These are phyloP conservation scores for Coryphaenoides rupestris DNA, from an alignment of 2,113 vertebrate genomes.

Conservation along the genomic window DNA sequence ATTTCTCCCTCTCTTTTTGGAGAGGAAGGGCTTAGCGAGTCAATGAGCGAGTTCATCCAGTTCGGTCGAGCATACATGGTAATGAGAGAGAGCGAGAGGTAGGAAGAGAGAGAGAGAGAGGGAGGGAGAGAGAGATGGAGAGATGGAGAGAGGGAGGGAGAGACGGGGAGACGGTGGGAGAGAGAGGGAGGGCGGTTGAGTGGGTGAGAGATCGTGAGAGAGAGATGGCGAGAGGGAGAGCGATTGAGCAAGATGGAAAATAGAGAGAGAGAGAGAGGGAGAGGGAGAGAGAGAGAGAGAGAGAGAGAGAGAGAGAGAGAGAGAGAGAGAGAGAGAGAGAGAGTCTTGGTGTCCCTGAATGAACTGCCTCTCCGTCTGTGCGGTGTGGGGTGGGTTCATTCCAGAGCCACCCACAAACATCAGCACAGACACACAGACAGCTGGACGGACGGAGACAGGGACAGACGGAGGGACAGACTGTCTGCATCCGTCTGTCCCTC, in stretches of 20 bases:
- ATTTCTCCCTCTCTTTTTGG: no score
- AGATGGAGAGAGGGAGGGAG: background rate
- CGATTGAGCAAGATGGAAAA: background rate
- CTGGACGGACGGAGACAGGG: background rate
- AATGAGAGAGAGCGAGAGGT: background rate
- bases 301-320: background rate
- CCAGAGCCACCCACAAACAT: background rate
- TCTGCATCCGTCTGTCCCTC: no score
- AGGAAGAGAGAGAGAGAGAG: background rate
- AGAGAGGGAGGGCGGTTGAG: background rate
- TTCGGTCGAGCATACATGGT: background rate
- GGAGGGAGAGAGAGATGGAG: background rate
- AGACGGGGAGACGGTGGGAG: background rate
- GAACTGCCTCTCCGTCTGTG: background rate
- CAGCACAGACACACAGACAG: background rate
- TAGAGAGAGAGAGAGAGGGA: slow-evolving; percentile 7
- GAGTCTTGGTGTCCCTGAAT: background rate
- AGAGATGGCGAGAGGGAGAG: slow-evolving; percentile 30
- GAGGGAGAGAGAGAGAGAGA: background rate
- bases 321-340: background rate
- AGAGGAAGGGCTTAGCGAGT: no score
- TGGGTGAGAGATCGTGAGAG: slow-evolving; percentile 8
- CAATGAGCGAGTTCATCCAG: no score
- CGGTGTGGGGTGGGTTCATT: background rate
- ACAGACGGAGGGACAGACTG: no score